phyloP scores from a whole-genome alignment of 1,140 invertebrate species.

The Uloborus diversus region DNA sequence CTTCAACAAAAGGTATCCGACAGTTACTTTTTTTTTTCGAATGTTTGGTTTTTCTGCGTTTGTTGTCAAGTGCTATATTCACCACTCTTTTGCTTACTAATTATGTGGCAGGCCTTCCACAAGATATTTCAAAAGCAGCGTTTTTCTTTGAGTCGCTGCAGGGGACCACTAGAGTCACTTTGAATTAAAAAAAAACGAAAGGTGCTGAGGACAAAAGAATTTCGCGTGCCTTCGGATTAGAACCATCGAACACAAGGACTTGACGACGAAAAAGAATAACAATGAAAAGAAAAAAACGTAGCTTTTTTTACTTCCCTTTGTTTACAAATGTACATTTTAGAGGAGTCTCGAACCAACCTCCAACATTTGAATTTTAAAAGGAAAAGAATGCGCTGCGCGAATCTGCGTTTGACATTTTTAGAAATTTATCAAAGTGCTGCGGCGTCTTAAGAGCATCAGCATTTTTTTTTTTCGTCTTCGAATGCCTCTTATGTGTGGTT shows the following conservation, averaged over 20 bases:
- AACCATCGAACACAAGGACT: background rate
- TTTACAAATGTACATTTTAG: constrained; percentile 35
- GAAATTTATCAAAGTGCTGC: constrained; percentile 49
- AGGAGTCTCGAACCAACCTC: background rate
- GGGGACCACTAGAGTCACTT: constrained; percentile 5
- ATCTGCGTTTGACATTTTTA: constrained; percentile 43
- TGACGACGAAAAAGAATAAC: constrained; percentile 5
- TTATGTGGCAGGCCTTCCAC: constrained; percentile 30
- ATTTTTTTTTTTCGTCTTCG: background rate
- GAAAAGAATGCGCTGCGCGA: constrained; percentile 12
- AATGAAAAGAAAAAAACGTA: background rate
- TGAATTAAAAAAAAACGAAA: constrained; percentile 43
- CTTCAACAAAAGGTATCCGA: constrained; percentile 30
- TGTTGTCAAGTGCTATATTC: constrained; percentile 35
- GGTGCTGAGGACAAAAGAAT: constrained; percentile 30
- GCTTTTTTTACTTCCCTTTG: constrained; percentile 13
- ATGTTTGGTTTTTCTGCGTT: constrained; percentile 17
- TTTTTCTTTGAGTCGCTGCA: constrained; percentile 24
- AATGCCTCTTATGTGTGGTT: background rate
- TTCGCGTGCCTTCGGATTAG: constrained; percentile 1
- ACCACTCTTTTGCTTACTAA: constrained; percentile 19
- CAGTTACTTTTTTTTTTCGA: constrained; percentile 13
- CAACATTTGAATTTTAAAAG: background rate
- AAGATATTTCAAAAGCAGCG: constrained; percentile 36
- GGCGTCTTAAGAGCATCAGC: background rate